Base-by-base conservation (phyloP, 2,797 vertebrate species). In the Ctenochaetus hawaiiensis region DNA sequence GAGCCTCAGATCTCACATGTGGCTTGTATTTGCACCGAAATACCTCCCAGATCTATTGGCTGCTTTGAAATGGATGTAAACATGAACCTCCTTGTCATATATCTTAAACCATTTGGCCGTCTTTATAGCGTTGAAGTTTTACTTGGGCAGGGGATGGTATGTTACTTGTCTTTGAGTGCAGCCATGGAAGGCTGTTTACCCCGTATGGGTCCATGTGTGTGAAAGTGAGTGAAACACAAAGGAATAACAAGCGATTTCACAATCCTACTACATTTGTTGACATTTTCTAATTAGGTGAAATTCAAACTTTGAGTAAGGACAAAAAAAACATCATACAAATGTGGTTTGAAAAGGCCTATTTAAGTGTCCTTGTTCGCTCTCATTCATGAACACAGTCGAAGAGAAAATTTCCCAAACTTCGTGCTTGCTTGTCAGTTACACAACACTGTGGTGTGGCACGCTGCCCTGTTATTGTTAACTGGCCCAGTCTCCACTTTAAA, bases 1-100 rank as follows among this genome's bases (percentile, higher is more conserved):
- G 79, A 68, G 70, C 83, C 52, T 85, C 81, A 82, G 87, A 90
- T 90, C 85, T 90, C 87, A 94, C 89, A 91, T 91, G 91, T 93
- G 92, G 91, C 81, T 93, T 69, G 61, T 87, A 87, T 93, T 91
- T 91, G 76, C 77, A 70, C 64, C 57, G 77, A 89, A 88, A 91
- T 82, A 82, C 81, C 86, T 86, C 82, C 59, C 73, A 90, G 87
- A 91, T 87, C 84, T 83, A 83, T 75, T 77, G 88, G 88, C 85
- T 82, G 87, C 83, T 89, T 87, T 82, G 78, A 85, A 85, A 91
- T 69, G 54, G 83, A 90, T 81, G 89, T 90, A 92, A 94, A 91
- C 90, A 88, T 51, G 59, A 81, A 79, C 72, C 66, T 66, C 67
- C 63, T 72, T 70, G 62, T 60, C 63, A 75, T 78, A 72, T 69